Conservation (phyloP, 2,113 vertebrate genomes). For the Panthera leo region DNA sequence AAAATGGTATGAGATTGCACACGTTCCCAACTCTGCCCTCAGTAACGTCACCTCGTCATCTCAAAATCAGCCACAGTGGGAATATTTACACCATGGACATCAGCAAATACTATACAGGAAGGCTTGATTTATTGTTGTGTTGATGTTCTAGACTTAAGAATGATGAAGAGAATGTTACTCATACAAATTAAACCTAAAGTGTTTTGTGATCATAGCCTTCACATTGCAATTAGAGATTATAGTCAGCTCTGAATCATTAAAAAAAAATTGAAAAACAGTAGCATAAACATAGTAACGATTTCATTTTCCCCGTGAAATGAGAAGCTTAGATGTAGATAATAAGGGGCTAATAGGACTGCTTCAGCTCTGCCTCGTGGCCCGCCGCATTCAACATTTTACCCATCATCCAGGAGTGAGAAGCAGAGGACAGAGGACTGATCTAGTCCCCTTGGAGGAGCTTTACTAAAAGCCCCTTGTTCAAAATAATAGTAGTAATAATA, state of each 20-base stretch:
- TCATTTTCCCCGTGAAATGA: neutral
- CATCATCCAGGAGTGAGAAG: neutral
- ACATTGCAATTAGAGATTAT: neutral
- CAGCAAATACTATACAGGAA: neutral
- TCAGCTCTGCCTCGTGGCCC: too few species aligned
- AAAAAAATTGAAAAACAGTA: neutral
- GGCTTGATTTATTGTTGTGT: neutral
- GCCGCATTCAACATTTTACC: neutral
- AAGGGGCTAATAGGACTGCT: neutral
- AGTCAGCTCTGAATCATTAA: neutral
- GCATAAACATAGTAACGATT: neutral
- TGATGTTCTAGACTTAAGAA: slow-evolving; percentile 4
- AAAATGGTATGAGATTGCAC: neutral
- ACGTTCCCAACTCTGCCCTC: neutral
- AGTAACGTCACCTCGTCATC: neutral
- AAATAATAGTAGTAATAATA: slow-evolving; percentile 36
- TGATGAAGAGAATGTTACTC: neutral
- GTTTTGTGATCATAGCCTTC: neutral
- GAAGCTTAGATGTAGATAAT: neutral
- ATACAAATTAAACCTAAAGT: slow-evolving; percentile 22
- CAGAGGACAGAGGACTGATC: neutral
- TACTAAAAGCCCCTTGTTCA: slow-evolving; percentile 1
- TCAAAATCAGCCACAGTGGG: neutral
- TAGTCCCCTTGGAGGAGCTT: neutral
- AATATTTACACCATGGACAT: slow-evolving; percentile 12